Base-by-base conservation (phyloP, 1,140 invertebrate genomes). In the Bombus confusus region DNA sequence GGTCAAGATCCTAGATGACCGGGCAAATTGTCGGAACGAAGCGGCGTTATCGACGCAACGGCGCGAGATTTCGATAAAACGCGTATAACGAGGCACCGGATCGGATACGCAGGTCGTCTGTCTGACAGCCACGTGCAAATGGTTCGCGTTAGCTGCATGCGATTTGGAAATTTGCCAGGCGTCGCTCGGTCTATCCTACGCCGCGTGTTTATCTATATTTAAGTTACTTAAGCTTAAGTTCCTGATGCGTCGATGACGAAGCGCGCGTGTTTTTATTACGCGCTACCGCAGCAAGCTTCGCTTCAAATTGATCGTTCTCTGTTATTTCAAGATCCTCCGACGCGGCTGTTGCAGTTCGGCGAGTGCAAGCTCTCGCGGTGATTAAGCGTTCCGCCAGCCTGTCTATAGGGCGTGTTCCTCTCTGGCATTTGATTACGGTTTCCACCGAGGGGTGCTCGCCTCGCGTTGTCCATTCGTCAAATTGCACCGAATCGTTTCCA, bases 281-380 rank as follows among this genome's bases (percentile, higher is more conserved):
- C 34, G 3, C 0, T 1, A 28, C 4, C 1, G 12, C 12, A n/a
- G 9, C 0, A 71, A 41, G 12, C 12, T 5, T 37, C 13, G 1
- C 37, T 4, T 43, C 10, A 9, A 13, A 73, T 73, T 0, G 71
- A 73, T 73, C 10, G 4, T 31, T 10, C 41, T 15, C 15, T 71
- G 2, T 28, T 31, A 1, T 9, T 12, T 37, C 1, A 2, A 31
- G 13, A 22, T 9, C 3, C 6, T 9, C 4, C 10, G 39, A 25
- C 0, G 22, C 69, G 28, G 25, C 43, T n/a, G 68, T 12, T 1
- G 22, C 66, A 2, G n/a, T n/a, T 72, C 41, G 25, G 6, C 15
- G n/a, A 43, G 28, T 31, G 0, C 10, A 43, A 3, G 10, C 37
- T 41, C 28, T 25, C 15, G 13, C 12, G n/a, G 41, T 43, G n/a